A percentile compares a stretch with the other conserved stretches of the same genome.
Conservation (phyloP, 2,113 vertebrate genomes). For the Cavia aperea region DNA sequence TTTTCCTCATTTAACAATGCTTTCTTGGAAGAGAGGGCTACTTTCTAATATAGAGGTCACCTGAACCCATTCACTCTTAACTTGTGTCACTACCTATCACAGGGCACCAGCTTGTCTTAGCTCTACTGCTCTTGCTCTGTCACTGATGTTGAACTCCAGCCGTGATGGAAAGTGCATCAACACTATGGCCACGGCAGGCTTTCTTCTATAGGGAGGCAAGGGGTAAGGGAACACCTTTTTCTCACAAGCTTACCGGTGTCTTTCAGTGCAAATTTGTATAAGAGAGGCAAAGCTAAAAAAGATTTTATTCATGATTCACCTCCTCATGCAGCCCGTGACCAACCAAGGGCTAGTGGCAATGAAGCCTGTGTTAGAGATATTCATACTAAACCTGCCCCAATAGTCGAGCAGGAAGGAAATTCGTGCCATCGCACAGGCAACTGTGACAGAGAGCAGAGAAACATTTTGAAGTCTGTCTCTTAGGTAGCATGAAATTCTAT, state of each 20-base stretch:
- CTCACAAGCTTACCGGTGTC: background rate
- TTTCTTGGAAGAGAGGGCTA: background rate
- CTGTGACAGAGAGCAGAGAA: background rate
- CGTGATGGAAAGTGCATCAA: background rate
- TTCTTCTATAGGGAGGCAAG: background rate
- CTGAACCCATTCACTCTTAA: background rate
- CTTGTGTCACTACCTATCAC: background rate
- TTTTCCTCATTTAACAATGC: background rate
- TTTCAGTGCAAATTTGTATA: background rate
- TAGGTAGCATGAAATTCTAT: background rate
- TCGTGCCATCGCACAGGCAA: too few species aligned
- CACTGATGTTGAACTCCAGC: background rate
- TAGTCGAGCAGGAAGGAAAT: background rate
- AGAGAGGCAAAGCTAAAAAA: background rate
- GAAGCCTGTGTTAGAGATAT: background rate
- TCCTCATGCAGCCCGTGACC: background rate
- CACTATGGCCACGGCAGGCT: background rate
- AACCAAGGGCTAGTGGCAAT: background rate
- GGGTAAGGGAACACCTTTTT: background rate
- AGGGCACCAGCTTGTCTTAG: background rate
- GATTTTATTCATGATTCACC: background rate
- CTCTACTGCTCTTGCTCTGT: fast-evolving
- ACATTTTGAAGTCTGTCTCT: conserved; percentile 2
- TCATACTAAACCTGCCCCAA: background rate
- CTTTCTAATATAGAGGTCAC: background rate